Percentiles rank a stretch among this genome's conserved stretches.
These are phyloP conservation scores for Adelosebastes latens DNA, from an alignment of 2,797 vertebrate genomes.

Conservation along the genomic window DNA sequence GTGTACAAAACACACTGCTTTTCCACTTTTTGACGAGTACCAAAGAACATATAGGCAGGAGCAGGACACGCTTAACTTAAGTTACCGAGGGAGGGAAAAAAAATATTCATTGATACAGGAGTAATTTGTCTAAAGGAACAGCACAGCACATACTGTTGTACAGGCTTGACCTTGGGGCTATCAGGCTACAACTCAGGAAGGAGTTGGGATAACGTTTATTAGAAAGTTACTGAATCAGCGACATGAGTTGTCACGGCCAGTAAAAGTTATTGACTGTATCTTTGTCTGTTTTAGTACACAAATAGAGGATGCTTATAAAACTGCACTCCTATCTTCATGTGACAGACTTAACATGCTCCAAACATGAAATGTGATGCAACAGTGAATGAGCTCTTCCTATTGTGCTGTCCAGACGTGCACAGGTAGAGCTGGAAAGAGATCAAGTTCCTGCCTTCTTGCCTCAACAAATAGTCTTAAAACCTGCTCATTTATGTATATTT, in stretches of 20 bases:
- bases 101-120: slow-evolving; percentile 38
- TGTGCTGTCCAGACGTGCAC: background rate
- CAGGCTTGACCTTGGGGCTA: slow-evolving; percentile 84
- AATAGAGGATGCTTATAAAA: slow-evolving; percentile 12
- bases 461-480: background rate
- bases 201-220: slow-evolving; percentile 26
- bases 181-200: slow-evolving; percentile 78
- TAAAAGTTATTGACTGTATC: slow-evolving; percentile 39
- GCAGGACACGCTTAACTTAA: slow-evolving; percentile 56
- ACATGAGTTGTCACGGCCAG: slow-evolving; percentile 32
- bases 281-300: slow-evolving; percentile 7
- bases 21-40: slow-evolving; percentile 34
- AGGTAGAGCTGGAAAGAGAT: background rate
- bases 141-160: slow-evolving; percentile 65
- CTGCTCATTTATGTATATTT: background rate
- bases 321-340: background rate
- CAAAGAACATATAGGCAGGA: slow-evolving; percentile 38
- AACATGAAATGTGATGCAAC: slow-evolving; percentile 9
- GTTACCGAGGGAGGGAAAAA: slow-evolving; percentile 58
- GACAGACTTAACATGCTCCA: background rate
- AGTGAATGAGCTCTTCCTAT: background rate
- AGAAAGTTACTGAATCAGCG: slow-evolving; percentile 59
- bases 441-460: background rate
- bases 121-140: slow-evolving; percentile 70
- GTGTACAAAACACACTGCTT: slow-evolving; percentile 70